Conservation (phyloP, 2,797 vertebrate species). For the Phataginus tetradactyla region DNA sequence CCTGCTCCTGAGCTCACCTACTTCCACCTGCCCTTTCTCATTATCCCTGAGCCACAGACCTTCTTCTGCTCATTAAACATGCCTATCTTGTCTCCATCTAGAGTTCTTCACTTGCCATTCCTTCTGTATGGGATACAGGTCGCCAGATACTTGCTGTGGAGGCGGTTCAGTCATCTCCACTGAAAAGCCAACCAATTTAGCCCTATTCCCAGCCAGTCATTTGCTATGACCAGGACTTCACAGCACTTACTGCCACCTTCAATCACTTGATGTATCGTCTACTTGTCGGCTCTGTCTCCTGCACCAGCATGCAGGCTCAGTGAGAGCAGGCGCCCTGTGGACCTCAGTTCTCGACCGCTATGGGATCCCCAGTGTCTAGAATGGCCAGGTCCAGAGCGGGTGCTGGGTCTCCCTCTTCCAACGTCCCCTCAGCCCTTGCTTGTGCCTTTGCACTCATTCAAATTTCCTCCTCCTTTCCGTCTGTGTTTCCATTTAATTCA, state of each 20-base stretch:
- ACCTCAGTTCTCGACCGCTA: not conserved
- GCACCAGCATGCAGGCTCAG: not conserved
- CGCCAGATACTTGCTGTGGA: not conserved
- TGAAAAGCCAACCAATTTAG: not conserved
- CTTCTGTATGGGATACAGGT: not conserved
- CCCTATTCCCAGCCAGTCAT: not conserved
- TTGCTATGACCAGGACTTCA: not conserved
- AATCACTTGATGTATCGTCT: not conserved
- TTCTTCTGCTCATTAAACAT: not conserved
- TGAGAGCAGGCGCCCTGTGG: not conserved
- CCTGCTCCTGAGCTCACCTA: not conserved
- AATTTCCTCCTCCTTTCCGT: not conserved
- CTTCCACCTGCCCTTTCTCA: not conserved
- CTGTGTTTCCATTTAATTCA: not conserved
- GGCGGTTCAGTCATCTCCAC: not conserved
- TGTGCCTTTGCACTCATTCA: not conserved
- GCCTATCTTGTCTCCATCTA: not conserved
- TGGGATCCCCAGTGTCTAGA: not conserved
- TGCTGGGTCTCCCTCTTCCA: not conserved
- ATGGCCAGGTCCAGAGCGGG: not conserved
- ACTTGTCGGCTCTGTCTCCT: not conserved
- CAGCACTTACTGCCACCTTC: not conserved
- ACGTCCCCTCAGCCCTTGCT: not conserved
- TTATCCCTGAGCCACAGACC: not conserved
- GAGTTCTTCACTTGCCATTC: not conserved